These are phyloP conservation scores for Pavo muticus DNA, from an alignment of 2,113 vertebrate genomes.

Conservation along the genomic window DNA sequence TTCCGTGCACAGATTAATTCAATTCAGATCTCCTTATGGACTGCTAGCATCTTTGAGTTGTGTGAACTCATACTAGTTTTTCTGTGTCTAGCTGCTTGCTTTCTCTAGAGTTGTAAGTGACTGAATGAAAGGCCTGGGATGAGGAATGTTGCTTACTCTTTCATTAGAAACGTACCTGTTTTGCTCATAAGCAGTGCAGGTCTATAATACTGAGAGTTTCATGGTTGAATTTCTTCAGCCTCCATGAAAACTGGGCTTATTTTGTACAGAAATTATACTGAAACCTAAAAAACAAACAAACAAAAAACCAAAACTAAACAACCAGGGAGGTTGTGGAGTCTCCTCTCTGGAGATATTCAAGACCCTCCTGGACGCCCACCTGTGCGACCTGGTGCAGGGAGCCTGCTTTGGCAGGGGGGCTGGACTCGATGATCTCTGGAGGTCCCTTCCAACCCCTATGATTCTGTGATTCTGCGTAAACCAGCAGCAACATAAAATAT, in stretches of 20 bases:
- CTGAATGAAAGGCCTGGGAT: neutral
- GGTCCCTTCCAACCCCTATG: too few species aligned
- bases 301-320: neutral
- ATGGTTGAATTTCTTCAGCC: neutral
- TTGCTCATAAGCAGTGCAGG: neutral
- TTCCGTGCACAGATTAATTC: neutral
- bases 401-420: too few species aligned
- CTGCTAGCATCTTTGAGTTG: neutral
- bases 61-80: neutral
- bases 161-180: neutral
- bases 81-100: neutral
- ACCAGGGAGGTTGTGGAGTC: too few species aligned
- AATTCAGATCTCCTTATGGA: neutral
- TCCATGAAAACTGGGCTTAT: neutral
- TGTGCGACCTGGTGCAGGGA: too few species aligned
- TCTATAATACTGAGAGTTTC: neutral
- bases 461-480: too few species aligned
- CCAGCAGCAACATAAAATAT: neutral
- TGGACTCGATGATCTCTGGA: too few species aligned
- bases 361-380: too few species aligned
- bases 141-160: neutral
- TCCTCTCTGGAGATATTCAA: too few species aligned
- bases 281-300: neutral
- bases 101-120: neutral
- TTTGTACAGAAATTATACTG: neutral